A percentile compares a stretch with the other conserved stretches of the same genome.
Conservation (phyloP, 2,797 vertebrate species). For the Semaprochilodus insignis region DNA sequence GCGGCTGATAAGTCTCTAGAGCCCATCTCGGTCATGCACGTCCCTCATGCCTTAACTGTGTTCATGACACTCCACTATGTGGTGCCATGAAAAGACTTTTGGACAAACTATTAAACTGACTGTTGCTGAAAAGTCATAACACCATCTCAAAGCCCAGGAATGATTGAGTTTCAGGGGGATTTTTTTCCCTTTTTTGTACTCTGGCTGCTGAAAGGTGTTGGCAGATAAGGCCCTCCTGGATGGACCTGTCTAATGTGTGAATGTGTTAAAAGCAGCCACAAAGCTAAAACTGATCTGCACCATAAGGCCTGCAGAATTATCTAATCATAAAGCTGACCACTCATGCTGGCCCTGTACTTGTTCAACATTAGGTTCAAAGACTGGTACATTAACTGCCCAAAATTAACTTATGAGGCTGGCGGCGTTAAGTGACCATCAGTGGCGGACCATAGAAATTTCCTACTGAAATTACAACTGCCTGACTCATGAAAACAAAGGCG, state of each 20-base stretch:
- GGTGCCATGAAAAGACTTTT: neutral
- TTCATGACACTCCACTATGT: neutral
- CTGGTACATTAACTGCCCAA: neutral
- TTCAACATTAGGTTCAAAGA: conserved; percentile 18
- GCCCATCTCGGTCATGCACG: neutral
- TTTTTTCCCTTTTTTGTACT: neutral
- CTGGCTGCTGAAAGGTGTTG: neutral
- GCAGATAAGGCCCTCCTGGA: neutral
- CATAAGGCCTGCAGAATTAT: conserved; percentile 3
- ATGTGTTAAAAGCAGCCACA: conserved; percentile 6
- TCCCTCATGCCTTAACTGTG: neutral
- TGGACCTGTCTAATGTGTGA: conserved; percentile 1
- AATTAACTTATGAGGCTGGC: neutral
- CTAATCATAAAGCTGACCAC: conserved; percentile 8
- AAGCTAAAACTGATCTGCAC: neutral
- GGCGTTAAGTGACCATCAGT: neutral
- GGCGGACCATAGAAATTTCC: neutral
- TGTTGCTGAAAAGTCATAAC: neutral
- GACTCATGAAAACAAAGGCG: neutral
- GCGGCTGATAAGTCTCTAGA: neutral
- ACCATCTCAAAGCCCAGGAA: neutral
- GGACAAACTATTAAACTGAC: neutral
- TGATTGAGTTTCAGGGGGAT: neutral
- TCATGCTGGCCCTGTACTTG: conserved; percentile 1
- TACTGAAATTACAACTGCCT: neutral